Evolutionary conservation across 1,140 invertebrate species (phyloP), one percentile per base, ranked within the genome.

Genomic region (Drosophila repletoides): DNA sequence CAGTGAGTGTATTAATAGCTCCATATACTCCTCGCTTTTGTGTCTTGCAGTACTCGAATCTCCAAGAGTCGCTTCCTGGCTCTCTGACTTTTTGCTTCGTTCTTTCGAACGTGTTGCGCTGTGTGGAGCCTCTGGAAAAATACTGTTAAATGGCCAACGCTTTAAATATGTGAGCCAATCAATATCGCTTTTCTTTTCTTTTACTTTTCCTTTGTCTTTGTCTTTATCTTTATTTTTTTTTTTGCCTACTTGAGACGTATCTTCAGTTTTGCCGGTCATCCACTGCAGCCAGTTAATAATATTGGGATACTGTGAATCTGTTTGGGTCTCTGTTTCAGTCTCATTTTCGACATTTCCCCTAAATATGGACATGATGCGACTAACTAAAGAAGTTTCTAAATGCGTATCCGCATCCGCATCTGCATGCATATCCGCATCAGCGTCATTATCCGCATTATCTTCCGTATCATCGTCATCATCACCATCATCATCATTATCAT

Each of bases 1-100:
- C 61, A 94, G 90, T 69, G 91, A 92, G 60, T 93, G 90, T 45
- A 92, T 91, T 51, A 92, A 90, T 71, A 91, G 91, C 74, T 93
- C 92, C 76, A 92, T 92, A 75, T 91, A 77, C 81, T 92, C 89
- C 90, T 88, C 69, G 28, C 69, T 80, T 53, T 66, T 73, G 0
- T 36, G 19, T 9, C n/a, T 40, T 90, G 76, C 17, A 89, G 76
- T 19, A 6, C 77, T 24, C 90, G 63, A 45, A 89, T 86, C 49
- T 72, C 83, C 41, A n/a, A 31, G 22, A 53, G 46, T 66, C 29
- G 43, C 49, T 29, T 31, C 22, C 72, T n/a, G 31, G 64, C 45
- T 3, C 24, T 58, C 46, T 38, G 1, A 5, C 55, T 75, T 73
- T 3, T 41, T 41, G 19, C n/a, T 5, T n/a, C 9, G 68, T 2